phyloP scores from a whole-genome alignment of 2,797 vertebrate genomes.

The Bradypodion pumilum region DNA sequence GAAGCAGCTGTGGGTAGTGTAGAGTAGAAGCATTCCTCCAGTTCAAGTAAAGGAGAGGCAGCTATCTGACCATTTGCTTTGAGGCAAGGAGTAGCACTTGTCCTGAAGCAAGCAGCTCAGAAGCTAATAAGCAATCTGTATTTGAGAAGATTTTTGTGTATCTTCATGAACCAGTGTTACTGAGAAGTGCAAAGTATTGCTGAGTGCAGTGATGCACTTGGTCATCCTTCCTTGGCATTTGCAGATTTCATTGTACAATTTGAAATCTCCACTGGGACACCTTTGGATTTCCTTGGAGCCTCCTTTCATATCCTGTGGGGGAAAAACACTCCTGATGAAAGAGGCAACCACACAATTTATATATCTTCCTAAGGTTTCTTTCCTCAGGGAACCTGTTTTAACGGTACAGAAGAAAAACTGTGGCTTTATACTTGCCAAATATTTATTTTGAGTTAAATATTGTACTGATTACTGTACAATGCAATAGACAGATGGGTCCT shows the following conservation, averaged over 20 bases:
- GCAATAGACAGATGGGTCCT: background rate
- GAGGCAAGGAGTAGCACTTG: background rate
- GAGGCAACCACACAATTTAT: background rate
- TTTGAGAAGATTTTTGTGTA: background rate
- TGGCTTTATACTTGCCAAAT: background rate
- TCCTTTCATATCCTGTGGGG: background rate
- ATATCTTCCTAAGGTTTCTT: no score
- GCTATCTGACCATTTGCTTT: background rate
- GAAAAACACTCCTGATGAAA: background rate
- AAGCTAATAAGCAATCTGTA: background rate
- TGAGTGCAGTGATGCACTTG: background rate
- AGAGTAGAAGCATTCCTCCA: background rate
- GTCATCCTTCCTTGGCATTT: background rate
- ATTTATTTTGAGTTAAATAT: background rate
- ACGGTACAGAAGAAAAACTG: background rate
- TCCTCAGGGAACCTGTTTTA: background rate
- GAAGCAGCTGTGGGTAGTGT: background rate
- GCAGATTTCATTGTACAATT: background rate
- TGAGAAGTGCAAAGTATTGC: background rate
- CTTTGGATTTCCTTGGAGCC: background rate
- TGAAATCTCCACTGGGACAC: background rate
- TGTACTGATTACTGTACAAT: background rate
- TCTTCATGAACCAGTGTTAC: background rate
- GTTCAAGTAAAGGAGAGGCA: background rate
- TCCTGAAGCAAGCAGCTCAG: background rate